Percentiles rank a stretch among this genome's conserved stretches.
These are phyloP conservation scores for Perithous albicinctus DNA, from an alignment of 2,888 invertebrate species.

Conservation along the genomic window DNA sequence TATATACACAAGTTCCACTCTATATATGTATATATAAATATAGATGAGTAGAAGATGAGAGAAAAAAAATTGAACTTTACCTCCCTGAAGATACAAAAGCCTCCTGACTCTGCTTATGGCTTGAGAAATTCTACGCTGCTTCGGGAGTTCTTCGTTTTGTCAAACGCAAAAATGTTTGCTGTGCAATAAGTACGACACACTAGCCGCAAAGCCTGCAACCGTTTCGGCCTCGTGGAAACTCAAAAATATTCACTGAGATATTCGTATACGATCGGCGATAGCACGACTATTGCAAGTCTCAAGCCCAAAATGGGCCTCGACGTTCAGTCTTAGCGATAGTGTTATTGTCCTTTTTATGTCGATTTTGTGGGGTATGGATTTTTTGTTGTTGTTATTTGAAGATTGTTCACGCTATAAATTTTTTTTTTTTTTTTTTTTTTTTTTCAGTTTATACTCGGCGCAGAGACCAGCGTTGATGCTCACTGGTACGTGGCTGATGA, in stretches of 20 bases:
- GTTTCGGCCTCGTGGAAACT: constrained; percentile 35
- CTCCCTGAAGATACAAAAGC: constrained; percentile 62
- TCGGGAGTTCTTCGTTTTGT: not conserved
- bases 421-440: too few relatives aligned
- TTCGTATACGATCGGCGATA: constrained; percentile 1
- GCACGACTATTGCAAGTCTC: constrained; percentile 5
- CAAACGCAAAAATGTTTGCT: not conserved
- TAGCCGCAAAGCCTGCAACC: not conserved
- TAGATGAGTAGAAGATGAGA: not conserved
- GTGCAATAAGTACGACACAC: not conserved
- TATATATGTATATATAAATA: not conserved
- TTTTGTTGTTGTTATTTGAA: not conserved
- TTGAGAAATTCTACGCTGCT: not conserved
- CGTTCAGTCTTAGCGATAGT: constrained; percentile 11
- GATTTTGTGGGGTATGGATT: not conserved
- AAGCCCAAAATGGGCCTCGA: constrained; percentile 41
- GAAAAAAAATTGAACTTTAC: constrained; percentile 40
- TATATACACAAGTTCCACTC: too few relatives aligned
- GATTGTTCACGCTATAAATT: constrained; percentile 23
- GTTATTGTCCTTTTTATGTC: constrained; percentile 7
- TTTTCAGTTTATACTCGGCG: constrained; percentile 25
- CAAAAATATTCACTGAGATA: constrained; percentile 17
- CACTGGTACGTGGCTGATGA: constrained; percentile 63
- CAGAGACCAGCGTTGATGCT: constrained; percentile 37
- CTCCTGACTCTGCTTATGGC: constrained; percentile 44